Evolutionary conservation across 2,888 invertebrate species (phyloP).

Genomic region (Eupeodes luniger): DNA sequence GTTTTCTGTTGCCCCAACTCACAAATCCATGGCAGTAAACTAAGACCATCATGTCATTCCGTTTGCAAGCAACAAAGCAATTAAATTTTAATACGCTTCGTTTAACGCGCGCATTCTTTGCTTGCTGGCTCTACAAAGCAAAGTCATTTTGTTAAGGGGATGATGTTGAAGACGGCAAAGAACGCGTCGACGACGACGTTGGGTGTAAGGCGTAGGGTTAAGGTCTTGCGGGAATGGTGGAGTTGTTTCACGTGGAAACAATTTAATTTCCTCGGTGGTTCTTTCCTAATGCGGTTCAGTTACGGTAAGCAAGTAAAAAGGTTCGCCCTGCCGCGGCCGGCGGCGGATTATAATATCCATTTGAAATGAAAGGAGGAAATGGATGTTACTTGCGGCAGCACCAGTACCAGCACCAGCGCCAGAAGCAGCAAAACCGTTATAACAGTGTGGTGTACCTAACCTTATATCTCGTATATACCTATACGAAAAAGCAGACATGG

Average conservation of each 20-base stretch:
- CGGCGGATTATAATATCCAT: constrained; percentile 54
- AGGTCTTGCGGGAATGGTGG: not conserved
- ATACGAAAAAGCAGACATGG: constrained; percentile 14
- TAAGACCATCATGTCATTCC: constrained; percentile 60
- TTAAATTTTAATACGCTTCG: constrained; percentile 71
- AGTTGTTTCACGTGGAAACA: constrained; percentile 59
- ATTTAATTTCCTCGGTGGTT: constrained; percentile 52
- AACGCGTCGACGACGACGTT: not conserved
- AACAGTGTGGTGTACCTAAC: not conserved
- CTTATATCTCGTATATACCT: not conserved
- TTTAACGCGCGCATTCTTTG: constrained; percentile 67
- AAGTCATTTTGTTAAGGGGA: constrained; percentile 6
- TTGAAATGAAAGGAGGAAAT: constrained; percentile 64
- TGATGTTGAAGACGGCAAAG: not conserved
- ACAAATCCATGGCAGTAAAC: constrained; percentile 28
- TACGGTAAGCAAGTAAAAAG: constrained; percentile 42
- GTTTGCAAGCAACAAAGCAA: constrained; percentile 66
- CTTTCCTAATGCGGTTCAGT: constrained; percentile 30
- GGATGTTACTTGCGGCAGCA: constrained; percentile 39
- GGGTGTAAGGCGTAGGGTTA: not conserved
- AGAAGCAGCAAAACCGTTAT: constrained; percentile 18
- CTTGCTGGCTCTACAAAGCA: constrained; percentile 40
- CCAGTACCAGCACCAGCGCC: too few species aligned
- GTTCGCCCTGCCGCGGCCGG: not conserved
- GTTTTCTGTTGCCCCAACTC: not conserved